Percentiles rank a stretch among this genome's conserved stretches.
Evolutionary conservation across 2,888 invertebrate species (phyloP).

Genomic region (Leuctra nigra): DNA sequence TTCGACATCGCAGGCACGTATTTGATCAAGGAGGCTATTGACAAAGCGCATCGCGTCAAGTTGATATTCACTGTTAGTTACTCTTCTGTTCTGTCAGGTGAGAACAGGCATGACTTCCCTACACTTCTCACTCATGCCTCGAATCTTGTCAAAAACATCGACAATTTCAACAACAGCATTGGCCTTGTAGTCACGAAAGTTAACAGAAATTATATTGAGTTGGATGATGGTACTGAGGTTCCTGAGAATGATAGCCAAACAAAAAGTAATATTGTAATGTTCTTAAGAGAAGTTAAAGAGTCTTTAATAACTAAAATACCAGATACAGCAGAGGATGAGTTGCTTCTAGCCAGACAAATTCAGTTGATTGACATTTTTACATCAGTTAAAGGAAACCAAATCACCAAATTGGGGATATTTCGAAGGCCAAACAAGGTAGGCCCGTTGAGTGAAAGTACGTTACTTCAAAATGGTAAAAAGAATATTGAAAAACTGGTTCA

Average conservation of each 20-base stretch:
- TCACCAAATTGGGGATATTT: slow-evolving; percentile 18
- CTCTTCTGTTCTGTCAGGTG: slow-evolving; percentile 30
- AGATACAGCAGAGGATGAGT: no score
- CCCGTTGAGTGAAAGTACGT: not conserved
- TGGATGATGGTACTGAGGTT: no score
- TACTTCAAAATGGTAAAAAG: not conserved
- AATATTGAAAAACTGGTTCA: not conserved
- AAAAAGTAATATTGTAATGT: no score
- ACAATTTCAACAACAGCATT: slow-evolving; percentile 19
- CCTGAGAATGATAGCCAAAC: no score
- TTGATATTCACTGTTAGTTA: slow-evolving; percentile 32
- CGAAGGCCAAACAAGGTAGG: slow-evolving; percentile 12
- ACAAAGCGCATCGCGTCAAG: slow-evolving; percentile 31
- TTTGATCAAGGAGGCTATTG: slow-evolving; percentile 34
- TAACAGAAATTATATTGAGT: no score
- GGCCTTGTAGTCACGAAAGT: slow-evolving; percentile 28
- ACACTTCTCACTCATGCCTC: slow-evolving; percentile 21
- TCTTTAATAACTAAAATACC: no score
- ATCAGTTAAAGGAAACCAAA: slow-evolving; percentile 10
- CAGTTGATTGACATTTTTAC: no score
- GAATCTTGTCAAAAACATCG: slow-evolving; percentile 19
- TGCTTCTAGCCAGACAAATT: no score
- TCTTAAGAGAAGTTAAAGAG: no score
- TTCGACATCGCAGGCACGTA: slow-evolving; percentile 34
- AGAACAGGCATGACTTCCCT: slow-evolving; percentile 24